These are phyloP conservation scores for Microctonus aethiopoides DNA, from an alignment of 2,888 invertebrate species.

Conservation along the genomic window DNA sequence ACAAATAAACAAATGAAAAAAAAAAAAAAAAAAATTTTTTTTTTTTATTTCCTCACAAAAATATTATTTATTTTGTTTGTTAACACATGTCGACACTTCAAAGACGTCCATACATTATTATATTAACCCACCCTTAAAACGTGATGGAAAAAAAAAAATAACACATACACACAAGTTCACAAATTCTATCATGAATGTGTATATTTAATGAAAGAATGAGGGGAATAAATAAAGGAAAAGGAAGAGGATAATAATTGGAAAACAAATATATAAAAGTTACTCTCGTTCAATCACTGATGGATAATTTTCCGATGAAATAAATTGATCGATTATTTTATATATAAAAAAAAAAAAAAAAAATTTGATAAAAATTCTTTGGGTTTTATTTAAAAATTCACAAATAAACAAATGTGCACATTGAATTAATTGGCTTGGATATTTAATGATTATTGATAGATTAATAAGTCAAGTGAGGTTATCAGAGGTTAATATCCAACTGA, in stretches of 20 bases:
- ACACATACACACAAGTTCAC: background rate
- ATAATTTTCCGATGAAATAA: background rate
- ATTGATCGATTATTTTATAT: background rate
- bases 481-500: constrained; percentile 14
- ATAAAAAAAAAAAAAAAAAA: background rate
- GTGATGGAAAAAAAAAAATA: too few relatives aligned
- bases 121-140: background rate
- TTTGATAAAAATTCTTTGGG: too few relatives aligned
- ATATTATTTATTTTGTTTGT: background rate
- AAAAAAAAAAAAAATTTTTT: background rate
- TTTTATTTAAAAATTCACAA: background rate
- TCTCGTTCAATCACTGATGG: background rate
- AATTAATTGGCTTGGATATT: background rate
- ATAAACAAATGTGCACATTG: background rate
- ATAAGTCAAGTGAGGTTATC: background rate
- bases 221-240: too few relatives aligned
- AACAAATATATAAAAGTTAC: background rate
- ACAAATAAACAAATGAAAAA: too few relatives aligned
- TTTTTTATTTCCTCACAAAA: background rate
- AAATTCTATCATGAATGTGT: background rate
- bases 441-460: constrained; percentile 4
- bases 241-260: too few relatives aligned
- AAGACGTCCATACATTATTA: background rate
- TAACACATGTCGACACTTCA: background rate
- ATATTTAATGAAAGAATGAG: too few relatives aligned